phyloP scores from a whole-genome alignment of 2,113 vertebrate species.

The Ptychochromis oligacanthus region DNA sequence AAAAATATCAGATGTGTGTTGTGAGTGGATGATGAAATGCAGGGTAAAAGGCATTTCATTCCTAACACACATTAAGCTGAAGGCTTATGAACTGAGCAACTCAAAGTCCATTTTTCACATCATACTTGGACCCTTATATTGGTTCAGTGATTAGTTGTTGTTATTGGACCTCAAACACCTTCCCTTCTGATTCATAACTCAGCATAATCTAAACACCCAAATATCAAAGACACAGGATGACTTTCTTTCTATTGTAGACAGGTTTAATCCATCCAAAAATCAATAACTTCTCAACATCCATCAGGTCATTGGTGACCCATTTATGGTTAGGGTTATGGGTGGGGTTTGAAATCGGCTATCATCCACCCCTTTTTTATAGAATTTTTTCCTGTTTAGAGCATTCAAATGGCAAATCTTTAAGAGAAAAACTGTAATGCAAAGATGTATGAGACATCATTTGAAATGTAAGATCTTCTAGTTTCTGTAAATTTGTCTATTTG shows the following conservation, averaged over 20 bases:
- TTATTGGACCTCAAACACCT: neutral
- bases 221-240: neutral
- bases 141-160: neutral
- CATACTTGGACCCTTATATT: neutral
- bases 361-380: too few relatives aligned
- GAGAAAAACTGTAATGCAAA: neutral
- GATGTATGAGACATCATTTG: too few relatives aligned
- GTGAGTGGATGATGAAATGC: conserved; percentile 1
- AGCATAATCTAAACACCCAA: neutral
- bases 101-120: neutral
- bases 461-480: too few relatives aligned
- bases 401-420: rapidly evolving
- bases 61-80: neutral
- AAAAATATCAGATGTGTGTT: neutral
- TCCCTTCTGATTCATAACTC: neutral
- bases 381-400: neutral
- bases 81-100: neutral
- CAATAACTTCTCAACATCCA: neutral
- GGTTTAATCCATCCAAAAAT: neutral
- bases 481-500: neutral
- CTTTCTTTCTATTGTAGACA: neutral
- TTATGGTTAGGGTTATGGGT: neutral
- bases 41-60: neutral
- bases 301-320: neutral
- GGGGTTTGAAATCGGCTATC: too few relatives aligned